Base-by-base conservation (phyloP, 35 echinoderm and acorn worm genomes). In the Anneissia japonica region DNA sequence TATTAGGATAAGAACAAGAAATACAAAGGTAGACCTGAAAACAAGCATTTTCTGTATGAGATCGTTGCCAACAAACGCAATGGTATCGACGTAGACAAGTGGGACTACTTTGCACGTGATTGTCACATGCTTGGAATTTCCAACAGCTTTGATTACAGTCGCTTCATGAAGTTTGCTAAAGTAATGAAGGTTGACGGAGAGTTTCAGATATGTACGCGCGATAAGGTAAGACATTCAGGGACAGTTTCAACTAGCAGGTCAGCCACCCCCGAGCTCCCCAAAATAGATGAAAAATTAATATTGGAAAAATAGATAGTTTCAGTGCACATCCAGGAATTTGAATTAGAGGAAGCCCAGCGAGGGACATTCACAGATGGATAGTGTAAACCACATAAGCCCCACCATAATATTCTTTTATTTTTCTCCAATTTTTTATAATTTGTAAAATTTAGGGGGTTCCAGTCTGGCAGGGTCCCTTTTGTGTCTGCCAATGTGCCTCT, bases 51-150 rank as follows among this genome's bases (percentile, higher is more conserved):
- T 82, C 74, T 97, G 4, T 97, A 97, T 34, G 95, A 97, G 85
- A 93, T 97, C 11, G 91, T 97, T 4, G 95, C 95, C 37, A 97
- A 97, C 82, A 93, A 97, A 83, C 81, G 95, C 7, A 97, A 97
- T 31, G 82, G 82, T 34, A 91, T 93, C 36, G 91, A 93, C 56
- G 95, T 93, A 7, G 95, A 93, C 83, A 97, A 97, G 76, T 97
- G 91, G 95, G 95, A 97, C 72, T 93, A 93, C 77, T 97, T 97
- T 75, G 81, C 92, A n/a, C 74, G 94, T n/a, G 94, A 97, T 46
- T 92, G 94, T 35, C 85, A 90, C 39, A 90, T 93, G 72, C 91
- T 97, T 0, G 94, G 94, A 5, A 97, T 97, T 43, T 16, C 76
- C 0, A 97, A 91, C 89, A 93, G 84, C 72, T 97, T 97, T 91